phyloP scores from a whole-genome alignment of 2,888 invertebrate genomes.

The Cryptus armator region DNA sequence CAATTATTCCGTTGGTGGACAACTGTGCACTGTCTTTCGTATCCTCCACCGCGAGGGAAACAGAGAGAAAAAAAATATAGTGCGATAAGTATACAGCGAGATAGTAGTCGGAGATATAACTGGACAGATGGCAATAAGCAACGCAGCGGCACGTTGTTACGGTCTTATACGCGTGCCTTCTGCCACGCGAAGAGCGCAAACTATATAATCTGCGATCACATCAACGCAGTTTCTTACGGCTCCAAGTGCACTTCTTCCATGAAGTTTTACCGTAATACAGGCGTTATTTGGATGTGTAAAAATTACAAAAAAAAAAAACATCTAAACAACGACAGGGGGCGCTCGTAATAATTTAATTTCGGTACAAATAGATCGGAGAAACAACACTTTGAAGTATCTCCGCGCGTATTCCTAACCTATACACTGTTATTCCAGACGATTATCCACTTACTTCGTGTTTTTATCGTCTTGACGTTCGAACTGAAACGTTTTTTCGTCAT shows the following conservation, averaged over 20 bases:
- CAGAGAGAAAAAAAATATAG: slow-evolving; percentile 39
- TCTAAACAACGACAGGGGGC: not conserved
- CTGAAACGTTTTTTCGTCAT: too few species aligned
- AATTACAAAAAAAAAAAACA: not conserved
- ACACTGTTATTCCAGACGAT: too few species aligned
- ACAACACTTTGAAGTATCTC: not conserved
- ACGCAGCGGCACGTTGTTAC: slow-evolving; percentile 67
- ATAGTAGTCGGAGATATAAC: slow-evolving; percentile 55
- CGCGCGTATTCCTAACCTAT: not conserved
- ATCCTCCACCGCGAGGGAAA: slow-evolving; percentile 9
- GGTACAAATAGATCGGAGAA: not conserved
- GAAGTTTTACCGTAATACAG: slow-evolving; percentile 8
- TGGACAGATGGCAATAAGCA: slow-evolving; percentile 67
- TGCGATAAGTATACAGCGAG: slow-evolving; percentile 40
- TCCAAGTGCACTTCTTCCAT: slow-evolving; percentile 29
- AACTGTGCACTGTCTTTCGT: slow-evolving; percentile 19
- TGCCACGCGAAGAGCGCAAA: slow-evolving; percentile 44
- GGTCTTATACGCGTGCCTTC: slow-evolving; percentile 64
- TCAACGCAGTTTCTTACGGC: slow-evolving; percentile 17
- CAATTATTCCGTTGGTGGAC: slow-evolving; percentile 63
- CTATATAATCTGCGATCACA: slow-evolving; percentile 26
- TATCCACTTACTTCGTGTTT: too few species aligned
- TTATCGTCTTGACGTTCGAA: too few species aligned
- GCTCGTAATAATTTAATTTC: not conserved
- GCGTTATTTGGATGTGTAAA: not conserved